Evolutionary conservation across 2,797 vertebrate species (phyloP).

Genomic region (Spinus olivaceus): DNA sequence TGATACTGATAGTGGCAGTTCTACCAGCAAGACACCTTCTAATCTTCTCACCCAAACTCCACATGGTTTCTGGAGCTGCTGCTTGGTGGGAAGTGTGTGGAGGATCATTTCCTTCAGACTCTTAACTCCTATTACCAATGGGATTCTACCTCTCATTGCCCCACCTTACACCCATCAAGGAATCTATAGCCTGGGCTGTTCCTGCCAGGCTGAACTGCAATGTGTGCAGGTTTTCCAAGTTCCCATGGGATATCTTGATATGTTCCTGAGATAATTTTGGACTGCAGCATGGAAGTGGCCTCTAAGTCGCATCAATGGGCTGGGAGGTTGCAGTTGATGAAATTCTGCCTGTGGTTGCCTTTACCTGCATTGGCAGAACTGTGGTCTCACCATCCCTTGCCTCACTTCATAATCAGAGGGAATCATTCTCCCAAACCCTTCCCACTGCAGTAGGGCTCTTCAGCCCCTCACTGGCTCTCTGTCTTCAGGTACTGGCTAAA

Average conservation of each 20-base stretch:
- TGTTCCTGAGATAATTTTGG: background rate
- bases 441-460: background rate
- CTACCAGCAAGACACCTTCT: background rate
- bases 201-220: background rate
- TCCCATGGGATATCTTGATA: background rate
- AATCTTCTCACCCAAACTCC: background rate
- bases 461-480: background rate
- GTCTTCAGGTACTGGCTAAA: background rate
- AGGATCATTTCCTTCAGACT: background rate
- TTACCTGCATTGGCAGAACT: background rate
- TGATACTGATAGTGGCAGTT: background rate
- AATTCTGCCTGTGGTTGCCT: background rate
- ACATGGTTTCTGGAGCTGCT: background rate
- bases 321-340: background rate
- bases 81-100: background rate
- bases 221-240: background rate
- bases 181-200: background rate
- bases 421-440: background rate
- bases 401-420: background rate
- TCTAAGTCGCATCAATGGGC: fast-evolving
- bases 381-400: background rate
- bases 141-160: background rate
- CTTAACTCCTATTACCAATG: background rate
- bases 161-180: background rate
- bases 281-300: background rate